Conservation (phyloP, 2,888 invertebrate genomes). For the Archips crataeganus region DNA sequence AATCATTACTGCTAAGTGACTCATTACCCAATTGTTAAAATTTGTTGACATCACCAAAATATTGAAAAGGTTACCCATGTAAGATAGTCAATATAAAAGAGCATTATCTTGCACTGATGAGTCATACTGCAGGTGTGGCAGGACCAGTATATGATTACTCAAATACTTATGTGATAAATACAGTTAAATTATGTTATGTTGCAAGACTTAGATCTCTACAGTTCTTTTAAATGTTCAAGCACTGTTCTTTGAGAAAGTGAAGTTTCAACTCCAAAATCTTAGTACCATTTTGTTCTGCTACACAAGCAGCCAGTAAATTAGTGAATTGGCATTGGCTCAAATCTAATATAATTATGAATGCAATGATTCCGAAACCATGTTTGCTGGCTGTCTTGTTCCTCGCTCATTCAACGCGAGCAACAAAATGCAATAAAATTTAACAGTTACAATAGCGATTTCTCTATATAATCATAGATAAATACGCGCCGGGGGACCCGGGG, state of each 20-base stretch:
- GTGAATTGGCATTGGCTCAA: neutral
- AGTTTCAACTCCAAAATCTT: conserved; percentile 12
- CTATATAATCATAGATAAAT: conserved; percentile 84
- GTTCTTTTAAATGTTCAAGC: conserved; percentile 9
- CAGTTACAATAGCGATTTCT: conserved; percentile 84
- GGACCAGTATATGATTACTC: neutral
- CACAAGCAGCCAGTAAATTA: neutral
- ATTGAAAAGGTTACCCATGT: neutral
- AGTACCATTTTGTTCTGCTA: conserved; percentile 10
- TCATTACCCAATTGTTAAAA: neutral
- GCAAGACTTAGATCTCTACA: conserved; percentile 26
- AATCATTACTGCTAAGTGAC: neutral
- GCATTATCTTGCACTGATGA: neutral
- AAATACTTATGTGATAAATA: neutral
- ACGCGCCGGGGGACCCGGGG: conserved; percentile 77
- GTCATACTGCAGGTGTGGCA: conserved; percentile 15
- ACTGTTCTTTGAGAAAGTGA: conserved; percentile 4
- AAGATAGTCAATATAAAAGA: neutral
- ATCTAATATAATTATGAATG: conserved; percentile 8
- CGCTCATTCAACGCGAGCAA: conserved; percentile 67
- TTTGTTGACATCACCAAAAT: neutral
- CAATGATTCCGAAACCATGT: conserved; percentile 10
- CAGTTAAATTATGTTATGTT: neutral
- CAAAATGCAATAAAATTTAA: conserved; percentile 84
- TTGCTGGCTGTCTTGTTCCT: conserved; percentile 48